phyloP scores from a whole-genome alignment of 2,113 vertebrate species.

The Cygnus buccinator region DNA sequence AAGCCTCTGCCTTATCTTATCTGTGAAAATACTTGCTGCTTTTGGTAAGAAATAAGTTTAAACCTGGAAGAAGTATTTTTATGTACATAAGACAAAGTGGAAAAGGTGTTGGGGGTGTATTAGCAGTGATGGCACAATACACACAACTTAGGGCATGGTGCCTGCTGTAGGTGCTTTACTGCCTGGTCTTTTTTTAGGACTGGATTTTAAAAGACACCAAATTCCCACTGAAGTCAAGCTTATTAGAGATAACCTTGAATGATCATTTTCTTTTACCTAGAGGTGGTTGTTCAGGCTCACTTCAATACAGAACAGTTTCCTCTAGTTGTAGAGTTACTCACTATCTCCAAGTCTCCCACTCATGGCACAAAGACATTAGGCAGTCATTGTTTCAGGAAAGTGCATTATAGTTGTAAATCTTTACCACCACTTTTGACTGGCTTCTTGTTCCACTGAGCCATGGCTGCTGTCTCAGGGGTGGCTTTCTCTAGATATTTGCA shows the following conservation, averaged over 20 bases:
- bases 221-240: background rate
- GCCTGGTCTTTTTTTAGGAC: background rate
- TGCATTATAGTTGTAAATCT: background rate
- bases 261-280: background rate
- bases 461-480: background rate
- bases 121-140: background rate
- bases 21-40: background rate
- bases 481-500: background rate
- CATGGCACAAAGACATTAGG: background rate
- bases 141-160: fast-evolving
- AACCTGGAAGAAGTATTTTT: background rate
- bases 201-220: background rate
- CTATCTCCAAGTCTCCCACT: background rate
- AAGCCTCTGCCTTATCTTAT: background rate
- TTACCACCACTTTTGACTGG: background rate
- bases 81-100: background rate
- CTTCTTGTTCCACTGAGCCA: background rate
- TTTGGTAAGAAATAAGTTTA: background rate
- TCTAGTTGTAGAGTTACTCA: background rate
- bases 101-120: background rate
- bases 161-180: background rate
- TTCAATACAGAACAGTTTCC: background rate
- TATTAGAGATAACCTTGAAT: background rate
- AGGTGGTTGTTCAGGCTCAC: background rate
- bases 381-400: background rate